Evolutionary conservation across 2,888 invertebrate species (phyloP), one percentile per base, ranked within the genome.

Genomic region (Acleris sparsana): DNA sequence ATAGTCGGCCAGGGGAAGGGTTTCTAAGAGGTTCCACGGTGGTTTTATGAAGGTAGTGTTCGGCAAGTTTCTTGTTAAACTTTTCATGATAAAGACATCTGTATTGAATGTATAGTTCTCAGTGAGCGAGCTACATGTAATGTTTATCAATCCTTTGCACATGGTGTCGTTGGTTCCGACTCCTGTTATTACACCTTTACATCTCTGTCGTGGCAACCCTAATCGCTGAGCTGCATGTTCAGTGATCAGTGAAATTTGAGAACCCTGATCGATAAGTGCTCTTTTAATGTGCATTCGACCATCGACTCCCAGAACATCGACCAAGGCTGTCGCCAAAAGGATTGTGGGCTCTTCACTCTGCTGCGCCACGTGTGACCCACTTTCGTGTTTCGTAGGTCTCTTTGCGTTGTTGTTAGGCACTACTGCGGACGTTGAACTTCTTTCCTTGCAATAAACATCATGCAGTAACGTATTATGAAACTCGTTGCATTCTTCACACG

Each of bases 141-240:
- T 33, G 16, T 59, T 62, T 3, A 69, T 39, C 20, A 17, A 57
- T n/a, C 69, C 71, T 51, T 69, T 69, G 33, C 72, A 69, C n/a
- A 52, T 69, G 25, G 44, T 70, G 51, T 63, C 62, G 33, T 56
- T 68, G 22, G 63, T 46, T 16, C 70, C 70, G 29, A 69, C 52
- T 20, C 69, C 70, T 16, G 55, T 46, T 5, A 70, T 61, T 17
- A 53, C 33, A 3, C 64, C 64, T n/a, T 44, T 44, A 52, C 59
- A 59, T 11, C 25, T 18, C 18, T 25, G 17, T 48, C 64, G 51
- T 11, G 59, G 52, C 46, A 68, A 17, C 7, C 59, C 60, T 29
- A 53, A 17, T n/a, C 33, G 5, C 17, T 48, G 48, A 5, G 48
- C 48, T 9, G 48, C 48, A 17, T 48, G 17, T 18, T 48, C 48